Percentiles rank a stretch among this genome's conserved stretches.
Evolutionary conservation across 2,113 vertebrate species (phyloP).

Genomic region (Dendropsophus ebraccatus): DNA sequence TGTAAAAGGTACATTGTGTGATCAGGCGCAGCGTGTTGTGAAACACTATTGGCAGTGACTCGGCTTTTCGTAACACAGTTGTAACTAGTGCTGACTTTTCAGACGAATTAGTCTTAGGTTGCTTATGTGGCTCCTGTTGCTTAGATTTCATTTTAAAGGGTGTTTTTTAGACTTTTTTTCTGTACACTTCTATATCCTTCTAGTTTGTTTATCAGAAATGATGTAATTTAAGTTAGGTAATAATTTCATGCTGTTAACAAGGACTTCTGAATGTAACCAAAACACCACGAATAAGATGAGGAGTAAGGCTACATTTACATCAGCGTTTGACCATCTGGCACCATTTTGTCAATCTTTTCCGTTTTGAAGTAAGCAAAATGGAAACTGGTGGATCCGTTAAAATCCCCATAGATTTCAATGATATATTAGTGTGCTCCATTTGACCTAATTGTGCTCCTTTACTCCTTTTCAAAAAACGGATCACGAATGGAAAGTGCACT

Average conservation of each 20-base stretch:
- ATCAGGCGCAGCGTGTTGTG: not conserved
- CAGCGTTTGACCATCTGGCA: too few species aligned
- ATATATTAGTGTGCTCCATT: too few species aligned
- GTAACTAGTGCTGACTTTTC: not conserved
- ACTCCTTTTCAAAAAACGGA: too few species aligned
- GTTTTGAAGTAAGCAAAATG: too few species aligned
- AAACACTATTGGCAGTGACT: not conserved
- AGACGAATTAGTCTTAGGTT: not conserved
- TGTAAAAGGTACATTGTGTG: conserved; percentile 45
- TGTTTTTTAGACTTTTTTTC: not conserved
- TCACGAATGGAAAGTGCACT: too few species aligned
- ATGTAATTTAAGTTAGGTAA: not conserved
- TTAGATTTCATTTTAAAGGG: not conserved
- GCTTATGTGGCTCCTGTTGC: not conserved
- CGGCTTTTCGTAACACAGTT: not conserved
- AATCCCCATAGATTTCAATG: too few species aligned
- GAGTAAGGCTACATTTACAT: too few species aligned
- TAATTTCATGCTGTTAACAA: not conserved
- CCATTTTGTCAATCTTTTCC: too few species aligned
- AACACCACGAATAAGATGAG: too few species aligned
- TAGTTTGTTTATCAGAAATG: not conserved
- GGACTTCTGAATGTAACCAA: too few species aligned
- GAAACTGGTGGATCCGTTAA: too few species aligned
- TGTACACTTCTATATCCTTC: not conserved
- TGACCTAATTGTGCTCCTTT: too few species aligned